Conservation (phyloP, 2,113 vertebrate genomes). For the Dasypus novemcinctus region DNA sequence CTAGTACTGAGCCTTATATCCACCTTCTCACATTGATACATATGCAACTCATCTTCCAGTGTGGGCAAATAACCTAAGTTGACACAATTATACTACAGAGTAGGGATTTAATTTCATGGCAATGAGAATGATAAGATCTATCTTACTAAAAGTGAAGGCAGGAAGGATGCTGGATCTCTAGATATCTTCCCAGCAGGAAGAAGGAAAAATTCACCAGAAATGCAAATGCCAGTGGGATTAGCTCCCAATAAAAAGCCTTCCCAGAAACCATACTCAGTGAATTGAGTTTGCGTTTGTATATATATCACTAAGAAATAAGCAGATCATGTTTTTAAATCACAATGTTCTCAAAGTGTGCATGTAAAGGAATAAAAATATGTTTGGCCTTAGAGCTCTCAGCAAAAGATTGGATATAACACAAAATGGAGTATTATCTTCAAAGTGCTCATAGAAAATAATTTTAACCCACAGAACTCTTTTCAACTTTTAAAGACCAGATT, state of each 20-base stretch:
- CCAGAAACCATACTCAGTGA: background rate
- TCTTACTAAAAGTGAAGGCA: background rate
- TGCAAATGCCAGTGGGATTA: background rate
- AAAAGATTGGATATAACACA: background rate
- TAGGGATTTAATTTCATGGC: background rate
- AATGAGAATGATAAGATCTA: background rate
- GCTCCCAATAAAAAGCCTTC: background rate
- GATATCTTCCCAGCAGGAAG: background rate
- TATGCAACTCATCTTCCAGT: background rate
- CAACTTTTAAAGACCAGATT: background rate
- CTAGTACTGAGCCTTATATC: background rate
- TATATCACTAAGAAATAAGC: background rate
- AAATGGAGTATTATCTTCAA: background rate
- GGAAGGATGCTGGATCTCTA: background rate
- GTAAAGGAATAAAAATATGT: background rate
- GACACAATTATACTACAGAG: background rate
- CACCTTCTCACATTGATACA: background rate
- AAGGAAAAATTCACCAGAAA: background rate
- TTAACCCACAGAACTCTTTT: background rate
- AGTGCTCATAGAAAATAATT: background rate
- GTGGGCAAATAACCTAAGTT: background rate
- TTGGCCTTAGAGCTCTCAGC: background rate
- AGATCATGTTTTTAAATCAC: background rate
- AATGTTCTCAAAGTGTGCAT: background rate
- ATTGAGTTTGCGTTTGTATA: background rate